Conservation (phyloP, 2,797 vertebrate species). For the Pseudomugil tenellus region DNA sequence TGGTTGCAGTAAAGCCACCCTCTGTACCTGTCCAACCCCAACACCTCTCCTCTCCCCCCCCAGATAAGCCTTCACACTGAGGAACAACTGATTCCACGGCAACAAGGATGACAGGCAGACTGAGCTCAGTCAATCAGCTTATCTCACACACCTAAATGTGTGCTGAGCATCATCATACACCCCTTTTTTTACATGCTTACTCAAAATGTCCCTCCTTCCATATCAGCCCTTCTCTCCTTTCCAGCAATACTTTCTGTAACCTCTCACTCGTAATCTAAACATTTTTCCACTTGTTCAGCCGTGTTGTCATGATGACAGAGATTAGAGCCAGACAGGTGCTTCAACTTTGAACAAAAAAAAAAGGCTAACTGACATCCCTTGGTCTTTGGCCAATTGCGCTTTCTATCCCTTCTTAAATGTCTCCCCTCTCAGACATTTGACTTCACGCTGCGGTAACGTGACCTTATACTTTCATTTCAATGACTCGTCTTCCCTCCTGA, state of each 20-base stretch:
- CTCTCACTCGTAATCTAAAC: constrained; percentile 17
- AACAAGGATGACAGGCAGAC: constrained; percentile 21
- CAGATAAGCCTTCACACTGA: constrained; percentile 33
- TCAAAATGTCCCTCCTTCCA: background rate
- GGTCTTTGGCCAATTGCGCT: constrained; percentile 29
- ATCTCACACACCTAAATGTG: constrained; percentile 10
- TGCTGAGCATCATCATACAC: no score
- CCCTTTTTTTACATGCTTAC: background rate
- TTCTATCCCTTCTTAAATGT: background rate
- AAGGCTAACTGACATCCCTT: constrained; percentile 30
- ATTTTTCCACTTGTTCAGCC: constrained; percentile 9
- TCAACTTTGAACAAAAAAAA: constrained; percentile 59
- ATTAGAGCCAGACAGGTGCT: constrained; percentile 56
- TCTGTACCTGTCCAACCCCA: constrained; percentile 21
- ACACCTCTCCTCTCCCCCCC: no score
- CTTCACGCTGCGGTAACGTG: background rate
- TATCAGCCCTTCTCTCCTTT: background rate
- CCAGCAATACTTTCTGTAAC: constrained; percentile 16
- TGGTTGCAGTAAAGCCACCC: constrained; percentile 55
- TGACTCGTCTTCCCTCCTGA: no score
- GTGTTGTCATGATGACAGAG: constrained; percentile 72
- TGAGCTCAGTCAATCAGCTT: constrained; percentile 16
- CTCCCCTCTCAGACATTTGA: constrained; percentile 20
- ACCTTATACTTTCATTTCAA: background rate
- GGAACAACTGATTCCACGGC: constrained; percentile 32